Percentiles rank a stretch among this genome's conserved stretches.
Evolutionary conservation across 2,888 invertebrate genomes (phyloP).

Genomic region (Piscicola geometra): DNA sequence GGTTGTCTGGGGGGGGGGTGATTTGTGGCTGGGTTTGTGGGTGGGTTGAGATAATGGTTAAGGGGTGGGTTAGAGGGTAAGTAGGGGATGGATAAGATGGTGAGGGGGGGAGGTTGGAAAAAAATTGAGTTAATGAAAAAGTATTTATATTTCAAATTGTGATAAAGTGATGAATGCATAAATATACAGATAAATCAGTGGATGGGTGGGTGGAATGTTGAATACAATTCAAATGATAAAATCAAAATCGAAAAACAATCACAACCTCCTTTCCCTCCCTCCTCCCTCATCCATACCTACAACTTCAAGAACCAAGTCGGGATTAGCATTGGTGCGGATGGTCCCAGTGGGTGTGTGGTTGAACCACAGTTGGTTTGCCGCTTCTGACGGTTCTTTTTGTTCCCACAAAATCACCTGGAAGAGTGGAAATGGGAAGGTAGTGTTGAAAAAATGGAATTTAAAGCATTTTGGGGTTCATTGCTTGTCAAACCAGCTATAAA

Average conservation of each 20-base stretch:
- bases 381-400: slow-evolving; percentile 7
- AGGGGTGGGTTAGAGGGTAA: not conserved
- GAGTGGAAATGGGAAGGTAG: no score
- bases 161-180: no score
- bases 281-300: no score
- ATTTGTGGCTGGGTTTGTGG: not conserved
- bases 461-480: no score
- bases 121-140: not conserved
- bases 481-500: no score
- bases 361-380: slow-evolving; percentile 5
- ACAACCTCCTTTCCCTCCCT: no score
- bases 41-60: not conserved
- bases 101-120: not conserved
- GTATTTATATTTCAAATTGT: not conserved
- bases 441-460: not conserved
- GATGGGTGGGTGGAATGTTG: no score
- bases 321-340: not conserved
- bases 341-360: not conserved
- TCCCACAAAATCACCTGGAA: not conserved
- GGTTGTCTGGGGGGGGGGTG: not conserved
- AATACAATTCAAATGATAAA: no score
- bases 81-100: not conserved
- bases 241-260: no score
- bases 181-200: no score
- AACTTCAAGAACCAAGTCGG: not conserved